phyloP scores from a whole-genome alignment of 2,888 invertebrate genomes.

The Calameuta filiformis region DNA sequence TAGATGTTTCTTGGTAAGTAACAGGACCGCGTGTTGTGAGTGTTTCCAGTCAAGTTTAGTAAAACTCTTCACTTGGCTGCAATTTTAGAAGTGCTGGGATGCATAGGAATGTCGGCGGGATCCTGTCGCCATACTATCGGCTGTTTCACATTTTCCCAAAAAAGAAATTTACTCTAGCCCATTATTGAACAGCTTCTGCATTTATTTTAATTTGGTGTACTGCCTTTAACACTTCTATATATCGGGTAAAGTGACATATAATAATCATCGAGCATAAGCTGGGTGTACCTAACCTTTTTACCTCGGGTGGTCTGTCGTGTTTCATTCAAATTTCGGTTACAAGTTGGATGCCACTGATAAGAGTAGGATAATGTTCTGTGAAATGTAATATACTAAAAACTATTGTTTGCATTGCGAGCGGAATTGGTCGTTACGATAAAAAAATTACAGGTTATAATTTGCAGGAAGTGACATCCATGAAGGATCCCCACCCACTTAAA shows the following conservation, averaged over 20 bases:
- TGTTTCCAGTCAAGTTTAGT: neutral
- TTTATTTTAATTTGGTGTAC: neutral
- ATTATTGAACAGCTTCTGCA: neutral
- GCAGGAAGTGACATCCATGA: conserved; percentile 34
- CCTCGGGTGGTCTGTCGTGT: neutral
- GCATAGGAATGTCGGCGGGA: conserved; percentile 10
- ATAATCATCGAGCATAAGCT: neutral
- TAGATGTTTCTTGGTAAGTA: conserved; percentile 63
- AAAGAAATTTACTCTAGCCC: neutral
- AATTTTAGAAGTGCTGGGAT: neutral
- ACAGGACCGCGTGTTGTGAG: neutral
- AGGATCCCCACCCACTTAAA: conserved; percentile 35
- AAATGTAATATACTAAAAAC: neutral
- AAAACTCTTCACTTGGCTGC: neutral
- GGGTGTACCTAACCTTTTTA: conserved; percentile 1
- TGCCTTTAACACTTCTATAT: neutral
- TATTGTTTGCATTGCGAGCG: neutral
- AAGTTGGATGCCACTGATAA: neutral
- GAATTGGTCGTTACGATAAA: neutral
- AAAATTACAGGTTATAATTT: conserved; percentile 12
- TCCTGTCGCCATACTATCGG: conserved; percentile 20
- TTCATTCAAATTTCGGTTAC: neutral
- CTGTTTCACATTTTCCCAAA: conserved; percentile 5
- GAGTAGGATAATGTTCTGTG: neutral
- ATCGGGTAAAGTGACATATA: neutral